Percentiles rank a stretch among this genome's conserved stretches.
These are phyloP conservation scores for Empidonax alnorum DNA, from an alignment of 2,113 vertebrate species.

Conservation along the genomic window DNA sequence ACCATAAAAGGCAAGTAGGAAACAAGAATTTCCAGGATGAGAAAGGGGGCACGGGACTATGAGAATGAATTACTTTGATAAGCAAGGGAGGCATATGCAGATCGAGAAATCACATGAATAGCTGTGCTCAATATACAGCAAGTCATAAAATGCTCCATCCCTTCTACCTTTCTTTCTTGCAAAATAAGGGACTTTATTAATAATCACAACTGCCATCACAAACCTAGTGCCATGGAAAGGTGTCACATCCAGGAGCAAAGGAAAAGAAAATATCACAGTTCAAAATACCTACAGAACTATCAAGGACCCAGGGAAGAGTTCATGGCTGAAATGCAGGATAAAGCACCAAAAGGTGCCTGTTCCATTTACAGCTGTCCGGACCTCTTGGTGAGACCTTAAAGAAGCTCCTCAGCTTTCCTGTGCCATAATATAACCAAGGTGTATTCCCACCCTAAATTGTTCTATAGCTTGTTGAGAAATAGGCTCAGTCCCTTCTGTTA, in stretches of 20 bases:
- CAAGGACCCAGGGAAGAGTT: neutral
- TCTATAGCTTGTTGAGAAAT: neutral
- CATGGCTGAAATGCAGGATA: neutral
- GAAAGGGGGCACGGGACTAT: accelerated
- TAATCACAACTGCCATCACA: neutral
- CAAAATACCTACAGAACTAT: neutral
- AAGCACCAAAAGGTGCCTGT: neutral
- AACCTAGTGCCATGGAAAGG: neutral
- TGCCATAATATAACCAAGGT: neutral
- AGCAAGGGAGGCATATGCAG: neutral
- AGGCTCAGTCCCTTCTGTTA: neutral
- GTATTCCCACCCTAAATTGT: neutral
- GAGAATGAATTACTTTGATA: neutral
- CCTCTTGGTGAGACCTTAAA: neutral
- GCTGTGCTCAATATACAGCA: neutral
- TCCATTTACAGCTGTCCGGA: neutral
- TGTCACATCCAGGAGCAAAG: neutral
- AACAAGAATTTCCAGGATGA: neutral
- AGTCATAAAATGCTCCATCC: neutral
- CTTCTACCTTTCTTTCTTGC: neutral
- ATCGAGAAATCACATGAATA: neutral
- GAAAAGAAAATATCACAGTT: neutral
- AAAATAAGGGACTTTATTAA: neutral
- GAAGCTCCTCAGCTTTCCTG: neutral
- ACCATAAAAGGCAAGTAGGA: neutral